These are phyloP conservation scores for Pharmacophagus antenor DNA, from an alignment of 2,888 invertebrate genomes.

Conservation along the genomic window DNA sequence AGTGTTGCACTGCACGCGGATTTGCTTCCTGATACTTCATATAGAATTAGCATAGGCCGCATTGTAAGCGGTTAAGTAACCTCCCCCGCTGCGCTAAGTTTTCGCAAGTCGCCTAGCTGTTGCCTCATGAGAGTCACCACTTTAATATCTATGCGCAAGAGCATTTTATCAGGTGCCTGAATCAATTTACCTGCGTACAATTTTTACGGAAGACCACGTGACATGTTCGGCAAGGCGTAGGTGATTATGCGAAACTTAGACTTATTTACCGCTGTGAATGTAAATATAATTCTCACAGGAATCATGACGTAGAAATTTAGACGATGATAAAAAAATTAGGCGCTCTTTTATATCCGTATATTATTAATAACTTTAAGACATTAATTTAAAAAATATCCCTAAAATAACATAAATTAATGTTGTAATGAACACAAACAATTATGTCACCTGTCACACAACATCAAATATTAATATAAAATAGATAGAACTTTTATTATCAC, in stretches of 20 bases:
- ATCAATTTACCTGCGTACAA: slow-evolving; percentile 40
- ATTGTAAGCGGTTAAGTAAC: slow-evolving; percentile 67
- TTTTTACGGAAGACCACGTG: slow-evolving; percentile 45
- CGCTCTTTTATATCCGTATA: too few species aligned
- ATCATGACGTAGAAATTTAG: too few species aligned
- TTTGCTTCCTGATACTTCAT: slow-evolving; percentile 22
- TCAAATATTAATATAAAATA: too few species aligned
- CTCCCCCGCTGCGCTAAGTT: slow-evolving; percentile 54
- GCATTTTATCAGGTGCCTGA: slow-evolving; percentile 45
- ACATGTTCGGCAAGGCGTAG: slow-evolving; percentile 34
- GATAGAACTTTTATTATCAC: too few species aligned
- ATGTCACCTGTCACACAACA: too few species aligned
- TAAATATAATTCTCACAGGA: too few species aligned
- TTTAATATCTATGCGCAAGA: slow-evolving; percentile 52
- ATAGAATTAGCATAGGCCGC: slow-evolving; percentile 40
- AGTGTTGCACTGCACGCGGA: slow-evolving; percentile 5
- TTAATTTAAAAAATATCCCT: too few species aligned
- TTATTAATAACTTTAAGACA: too few species aligned
- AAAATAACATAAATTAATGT: too few species aligned
- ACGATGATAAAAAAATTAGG: too few species aligned
- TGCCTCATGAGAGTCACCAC: slow-evolving; percentile 59
- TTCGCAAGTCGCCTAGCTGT: slow-evolving; percentile 58
- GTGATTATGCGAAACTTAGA: slow-evolving; percentile 23
- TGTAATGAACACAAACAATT: too few species aligned
- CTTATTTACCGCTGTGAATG: background rate